phyloP scores from a whole-genome alignment of 2,888 invertebrate genomes.

The Silvanus unidentatus region DNA sequence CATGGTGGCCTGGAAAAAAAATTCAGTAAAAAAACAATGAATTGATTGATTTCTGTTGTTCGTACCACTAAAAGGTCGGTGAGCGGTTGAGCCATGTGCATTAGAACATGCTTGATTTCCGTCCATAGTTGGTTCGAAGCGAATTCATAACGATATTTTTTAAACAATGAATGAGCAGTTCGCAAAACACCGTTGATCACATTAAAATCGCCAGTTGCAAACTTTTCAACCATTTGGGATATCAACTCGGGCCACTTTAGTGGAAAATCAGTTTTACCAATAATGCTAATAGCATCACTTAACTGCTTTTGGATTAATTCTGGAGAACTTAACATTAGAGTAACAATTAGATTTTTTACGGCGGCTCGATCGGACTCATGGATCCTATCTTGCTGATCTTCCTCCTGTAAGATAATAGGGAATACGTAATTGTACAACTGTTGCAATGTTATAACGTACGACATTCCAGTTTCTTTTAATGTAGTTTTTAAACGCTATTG shows the following conservation, averaged over 20 bases:
- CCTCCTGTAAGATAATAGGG: constrained; percentile 44
- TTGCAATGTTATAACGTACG: constrained; percentile 43
- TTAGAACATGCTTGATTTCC: constrained; percentile 94
- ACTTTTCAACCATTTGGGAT: constrained; percentile 88
- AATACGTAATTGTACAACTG: not conserved
- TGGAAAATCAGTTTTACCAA: constrained; percentile 96
- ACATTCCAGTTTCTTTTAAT: constrained; percentile 92
- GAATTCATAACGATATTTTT: constrained; percentile 91
- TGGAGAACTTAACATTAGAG: constrained; percentile 88
- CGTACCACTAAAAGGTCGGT: constrained; percentile 81
- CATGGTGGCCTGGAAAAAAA: constrained; percentile 81
- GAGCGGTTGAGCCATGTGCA: constrained; percentile 87
- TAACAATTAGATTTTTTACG: constrained; percentile 81
- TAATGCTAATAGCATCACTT: constrained; percentile 92
- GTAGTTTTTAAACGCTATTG: constrained; percentile 95
- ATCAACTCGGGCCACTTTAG: constrained; percentile 93
- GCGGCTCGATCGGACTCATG: constrained; percentile 70
- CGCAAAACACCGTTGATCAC: constrained; percentile 90
- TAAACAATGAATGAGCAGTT: constrained; percentile 95
- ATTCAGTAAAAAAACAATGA: constrained; percentile 5
- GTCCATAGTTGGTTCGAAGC: constrained; percentile 92
- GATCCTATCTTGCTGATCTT: constrained; percentile 74
- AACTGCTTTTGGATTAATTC: constrained; percentile 88
- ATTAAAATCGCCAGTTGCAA: constrained; percentile 83
- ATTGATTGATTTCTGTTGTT: not conserved